Conservation (phyloP, 2,797 vertebrate species). For the Harpia harpyja region DNA sequence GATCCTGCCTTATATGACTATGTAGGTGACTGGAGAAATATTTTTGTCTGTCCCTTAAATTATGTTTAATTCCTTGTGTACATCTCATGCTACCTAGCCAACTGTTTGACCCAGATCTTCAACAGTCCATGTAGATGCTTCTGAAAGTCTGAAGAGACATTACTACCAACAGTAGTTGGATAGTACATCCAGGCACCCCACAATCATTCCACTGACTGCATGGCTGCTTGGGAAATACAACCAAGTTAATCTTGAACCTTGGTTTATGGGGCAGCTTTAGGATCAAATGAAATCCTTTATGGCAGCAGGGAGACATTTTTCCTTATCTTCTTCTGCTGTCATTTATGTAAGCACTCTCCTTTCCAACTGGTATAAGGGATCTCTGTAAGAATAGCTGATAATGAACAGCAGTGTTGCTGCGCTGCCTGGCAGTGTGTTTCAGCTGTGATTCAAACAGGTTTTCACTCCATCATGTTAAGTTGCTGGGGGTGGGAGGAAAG, state of each 20-base stretch:
- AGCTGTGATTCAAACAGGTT: neutral
- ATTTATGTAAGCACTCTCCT: neutral
- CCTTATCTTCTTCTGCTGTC: neutral
- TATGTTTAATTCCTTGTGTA: neutral
- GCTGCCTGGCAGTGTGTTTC: neutral
- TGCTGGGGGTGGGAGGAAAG: neutral
- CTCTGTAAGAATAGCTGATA: neutral
- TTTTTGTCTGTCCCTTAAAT: neutral
- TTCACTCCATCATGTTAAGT: neutral
- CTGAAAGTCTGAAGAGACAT: neutral
- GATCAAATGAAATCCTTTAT: neutral
- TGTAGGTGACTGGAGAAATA: neutral
- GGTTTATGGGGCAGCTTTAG: neutral
- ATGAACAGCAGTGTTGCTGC: neutral
- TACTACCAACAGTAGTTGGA: neutral
- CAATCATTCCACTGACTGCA: neutral
- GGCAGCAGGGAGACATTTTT: neutral
- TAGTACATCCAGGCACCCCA: neutral
- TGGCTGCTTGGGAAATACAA: neutral
- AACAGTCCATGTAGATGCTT: neutral
- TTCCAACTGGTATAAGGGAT: neutral
- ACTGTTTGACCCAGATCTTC: neutral
- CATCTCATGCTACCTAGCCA: neutral
- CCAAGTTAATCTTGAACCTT: neutral
- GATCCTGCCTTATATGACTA: neutral